Evolutionary conservation across 2,113 vertebrate species (phyloP).

Genomic region (Lanius ludovicianus): DNA sequence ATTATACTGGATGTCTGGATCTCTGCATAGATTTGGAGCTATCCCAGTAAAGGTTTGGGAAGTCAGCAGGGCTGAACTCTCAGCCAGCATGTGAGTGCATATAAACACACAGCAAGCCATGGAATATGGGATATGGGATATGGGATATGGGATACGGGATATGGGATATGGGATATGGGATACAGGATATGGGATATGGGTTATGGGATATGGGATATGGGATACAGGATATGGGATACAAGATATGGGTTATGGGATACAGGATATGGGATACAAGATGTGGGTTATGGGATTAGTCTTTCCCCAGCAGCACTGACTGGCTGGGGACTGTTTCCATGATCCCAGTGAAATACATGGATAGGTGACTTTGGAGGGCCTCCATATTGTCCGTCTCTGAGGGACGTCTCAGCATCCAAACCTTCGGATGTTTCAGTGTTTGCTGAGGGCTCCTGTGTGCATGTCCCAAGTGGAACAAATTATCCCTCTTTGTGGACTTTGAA

Average conservation of each 20-base stretch:
- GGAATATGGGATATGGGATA: background rate
- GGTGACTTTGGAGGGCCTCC: background rate
- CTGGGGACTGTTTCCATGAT: background rate
- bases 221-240: background rate
- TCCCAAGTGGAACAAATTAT: background rate
- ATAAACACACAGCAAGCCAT: background rate
- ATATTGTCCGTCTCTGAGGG: background rate
- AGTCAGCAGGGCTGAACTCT: background rate
- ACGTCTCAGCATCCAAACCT: background rate
- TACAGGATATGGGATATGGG: too few relatives aligned
- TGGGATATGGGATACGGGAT: background rate
- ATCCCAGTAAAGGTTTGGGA: background rate
- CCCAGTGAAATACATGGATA: background rate
- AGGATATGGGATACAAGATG: too few relatives aligned
- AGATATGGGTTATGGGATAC: background rate
- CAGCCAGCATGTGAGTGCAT: background rate
- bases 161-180: background rate
- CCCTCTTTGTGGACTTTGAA: background rate
- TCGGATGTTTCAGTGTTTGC: background rate
- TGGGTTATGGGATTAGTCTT: background rate
- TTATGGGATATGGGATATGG: background rate
- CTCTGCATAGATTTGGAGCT: background rate
- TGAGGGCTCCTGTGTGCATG: accelerated
- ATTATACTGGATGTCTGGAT: background rate
- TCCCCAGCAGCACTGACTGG: background rate